A percentile compares a stretch with the other conserved stretches of the same genome.
These are phyloP conservation scores for Trypoxylus dichotomus DNA, from an alignment of 1,140 invertebrate species.

Conservation along the genomic window DNA sequence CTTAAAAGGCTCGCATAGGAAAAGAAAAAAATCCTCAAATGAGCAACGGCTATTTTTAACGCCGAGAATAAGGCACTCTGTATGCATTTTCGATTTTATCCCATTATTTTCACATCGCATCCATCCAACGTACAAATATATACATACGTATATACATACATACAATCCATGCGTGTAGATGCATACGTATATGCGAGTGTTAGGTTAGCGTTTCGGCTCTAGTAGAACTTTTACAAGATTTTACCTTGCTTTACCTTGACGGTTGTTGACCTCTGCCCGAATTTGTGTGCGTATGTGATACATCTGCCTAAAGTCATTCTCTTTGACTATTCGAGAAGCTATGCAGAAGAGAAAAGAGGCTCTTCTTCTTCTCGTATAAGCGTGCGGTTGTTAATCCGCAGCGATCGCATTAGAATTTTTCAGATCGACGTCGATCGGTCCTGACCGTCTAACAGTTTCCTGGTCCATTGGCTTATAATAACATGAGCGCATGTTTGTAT, in stretches of 20 bases:
- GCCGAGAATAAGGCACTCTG: too few relatives aligned
- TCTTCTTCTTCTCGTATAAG: neutral
- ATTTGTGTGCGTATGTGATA: constrained; percentile 5
- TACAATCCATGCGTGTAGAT: too few relatives aligned
- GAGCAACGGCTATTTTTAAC: too few relatives aligned
- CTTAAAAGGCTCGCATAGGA: too few relatives aligned
- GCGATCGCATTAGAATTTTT: neutral
- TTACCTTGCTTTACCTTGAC: constrained; percentile 16
- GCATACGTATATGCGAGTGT: too few relatives aligned
- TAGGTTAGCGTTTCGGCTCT: too few relatives aligned
- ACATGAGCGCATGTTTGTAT: neutral
- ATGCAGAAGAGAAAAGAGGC: neutral
- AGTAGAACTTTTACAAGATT: neutral
- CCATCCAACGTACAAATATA: too few relatives aligned
- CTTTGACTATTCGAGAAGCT: neutral
- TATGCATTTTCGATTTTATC: too few relatives aligned
- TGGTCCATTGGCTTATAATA: too few relatives aligned
- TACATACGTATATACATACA: too few relatives aligned
- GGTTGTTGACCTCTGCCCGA: constrained; percentile 10
- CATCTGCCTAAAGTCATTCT: constrained; percentile 19
- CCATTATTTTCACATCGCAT: too few relatives aligned
- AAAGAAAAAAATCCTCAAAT: too few relatives aligned
- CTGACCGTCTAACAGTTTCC: neutral
- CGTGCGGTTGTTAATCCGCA: neutral
- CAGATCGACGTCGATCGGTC: neutral